A percentile compares a stretch with the other conserved stretches of the same genome.
Conservation (phyloP, 2,113 vertebrate genomes). For the Psilopogon haemacephalus region DNA sequence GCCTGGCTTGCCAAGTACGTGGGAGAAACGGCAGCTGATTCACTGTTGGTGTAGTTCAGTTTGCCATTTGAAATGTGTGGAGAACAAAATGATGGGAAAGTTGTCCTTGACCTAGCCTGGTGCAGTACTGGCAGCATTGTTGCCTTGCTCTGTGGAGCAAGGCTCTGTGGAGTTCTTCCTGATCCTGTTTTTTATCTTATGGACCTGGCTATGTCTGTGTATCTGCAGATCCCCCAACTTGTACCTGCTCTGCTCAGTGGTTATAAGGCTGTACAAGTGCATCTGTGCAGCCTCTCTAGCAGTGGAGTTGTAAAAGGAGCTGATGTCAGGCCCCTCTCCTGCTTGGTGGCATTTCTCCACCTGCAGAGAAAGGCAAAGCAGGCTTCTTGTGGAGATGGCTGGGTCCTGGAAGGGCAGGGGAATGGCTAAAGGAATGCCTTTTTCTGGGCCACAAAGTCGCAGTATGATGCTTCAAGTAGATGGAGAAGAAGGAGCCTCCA, state of each 20-base stretch:
- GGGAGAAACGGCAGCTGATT: not conserved
- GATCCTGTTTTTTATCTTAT: not conserved
- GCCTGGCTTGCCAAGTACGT: not conserved
- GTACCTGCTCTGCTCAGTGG: not conserved
- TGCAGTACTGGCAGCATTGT: not conserved
- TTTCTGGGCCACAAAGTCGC: not conserved
- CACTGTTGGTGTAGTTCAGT: not conserved
- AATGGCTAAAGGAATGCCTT: not conserved
- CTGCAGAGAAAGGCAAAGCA: not conserved
- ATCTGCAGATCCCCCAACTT: not conserved
- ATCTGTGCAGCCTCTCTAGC: not conserved
- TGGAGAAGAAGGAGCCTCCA: not conserved
- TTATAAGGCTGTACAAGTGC: not conserved
- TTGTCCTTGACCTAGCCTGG: not conserved
- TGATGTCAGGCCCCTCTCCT: not conserved
- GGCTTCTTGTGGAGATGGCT: not conserved
- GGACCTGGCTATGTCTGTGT: rapidly evolving
- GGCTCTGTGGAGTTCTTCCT: not conserved
- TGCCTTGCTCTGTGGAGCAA: not conserved
- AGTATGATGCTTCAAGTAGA: not conserved
- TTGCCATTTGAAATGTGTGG: not conserved
- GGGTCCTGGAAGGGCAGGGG: not conserved
- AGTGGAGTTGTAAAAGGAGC: not conserved
- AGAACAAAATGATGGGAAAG: not conserved
- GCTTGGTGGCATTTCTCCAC: not conserved